Conservation (phyloP, 2,888 invertebrate genomes). For the Trachelus iudaicus region DNA sequence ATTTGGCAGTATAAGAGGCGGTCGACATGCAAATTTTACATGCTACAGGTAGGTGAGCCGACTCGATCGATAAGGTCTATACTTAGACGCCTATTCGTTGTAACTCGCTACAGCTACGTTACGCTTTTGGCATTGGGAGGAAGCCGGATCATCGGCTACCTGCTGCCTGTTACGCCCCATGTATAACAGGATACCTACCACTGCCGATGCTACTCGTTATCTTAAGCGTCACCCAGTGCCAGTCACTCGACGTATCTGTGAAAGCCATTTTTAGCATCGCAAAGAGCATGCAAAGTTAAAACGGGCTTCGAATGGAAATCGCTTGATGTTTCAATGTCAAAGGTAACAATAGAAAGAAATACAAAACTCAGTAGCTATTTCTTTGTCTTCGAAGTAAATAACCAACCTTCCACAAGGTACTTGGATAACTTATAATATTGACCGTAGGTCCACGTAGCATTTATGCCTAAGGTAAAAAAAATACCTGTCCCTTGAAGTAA, state of each 20-base stretch:
- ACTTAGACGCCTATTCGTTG: constrained; percentile 46
- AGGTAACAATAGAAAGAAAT: background rate
- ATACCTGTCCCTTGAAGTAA: too few relatives aligned
- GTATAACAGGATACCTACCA: background rate
- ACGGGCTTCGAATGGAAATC: background rate
- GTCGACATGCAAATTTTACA: constrained; percentile 43
- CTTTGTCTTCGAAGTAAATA: too few relatives aligned
- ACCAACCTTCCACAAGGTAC: background rate
- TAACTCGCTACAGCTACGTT: constrained; percentile 31
- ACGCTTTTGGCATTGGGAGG: constrained; percentile 4
- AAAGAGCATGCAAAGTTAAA: background rate
- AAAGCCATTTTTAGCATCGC: background rate
- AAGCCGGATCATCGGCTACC: background rate
- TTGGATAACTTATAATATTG: background rate
- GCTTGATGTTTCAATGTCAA: background rate
- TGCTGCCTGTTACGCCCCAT: background rate
- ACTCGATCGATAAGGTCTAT: constrained; percentile 46
- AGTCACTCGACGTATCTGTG: background rate
- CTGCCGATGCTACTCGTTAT: background rate
- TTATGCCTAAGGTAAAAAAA: background rate
- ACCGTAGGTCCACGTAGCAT: background rate
- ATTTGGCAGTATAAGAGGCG: constrained; percentile 33
- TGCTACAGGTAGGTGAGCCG: constrained; percentile 49
- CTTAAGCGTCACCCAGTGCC: background rate
- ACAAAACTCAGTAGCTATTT: background rate